A percentile compares a stretch with the other conserved stretches of the same genome.
Evolutionary conservation across 2,888 invertebrate genomes (phyloP).

Genomic region (Melanchra persicariae): DNA sequence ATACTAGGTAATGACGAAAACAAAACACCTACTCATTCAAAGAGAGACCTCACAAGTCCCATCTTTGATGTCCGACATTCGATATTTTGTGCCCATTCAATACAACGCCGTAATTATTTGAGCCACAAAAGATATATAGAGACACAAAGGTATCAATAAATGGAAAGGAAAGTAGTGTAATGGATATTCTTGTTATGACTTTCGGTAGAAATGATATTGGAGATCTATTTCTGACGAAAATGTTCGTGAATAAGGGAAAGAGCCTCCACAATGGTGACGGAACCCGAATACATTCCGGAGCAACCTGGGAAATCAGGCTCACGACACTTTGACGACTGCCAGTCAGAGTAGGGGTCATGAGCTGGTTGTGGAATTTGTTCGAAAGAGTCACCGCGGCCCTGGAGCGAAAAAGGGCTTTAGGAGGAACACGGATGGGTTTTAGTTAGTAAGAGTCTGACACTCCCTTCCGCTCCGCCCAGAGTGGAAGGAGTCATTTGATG

Average conservation of each 20-base stretch:
- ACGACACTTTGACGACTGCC: too few relatives aligned
- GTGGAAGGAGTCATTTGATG: too few relatives aligned
- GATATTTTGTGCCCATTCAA: conserved; percentile 52
- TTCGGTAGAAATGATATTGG: background rate
- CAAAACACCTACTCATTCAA: conserved; percentile 34
- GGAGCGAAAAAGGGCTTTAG: too few relatives aligned
- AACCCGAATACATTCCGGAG: background rate
- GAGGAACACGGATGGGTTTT: too few relatives aligned
- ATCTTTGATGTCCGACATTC: conserved; percentile 52
- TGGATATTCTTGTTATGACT: conserved; percentile 34
- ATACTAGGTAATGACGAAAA: conserved; percentile 29
- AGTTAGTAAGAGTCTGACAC: too few relatives aligned
- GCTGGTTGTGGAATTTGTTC: too few relatives aligned
- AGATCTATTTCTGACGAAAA: conserved; percentile 13
- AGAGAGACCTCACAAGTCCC: conserved; percentile 31
- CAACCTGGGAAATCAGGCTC: background rate
- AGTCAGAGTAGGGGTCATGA: too few relatives aligned
- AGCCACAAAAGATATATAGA: conserved; percentile 36
- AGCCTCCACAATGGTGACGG: background rate
- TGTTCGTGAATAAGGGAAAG: background rate
- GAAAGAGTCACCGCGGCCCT: too few relatives aligned
- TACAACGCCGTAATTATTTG: conserved; percentile 51
- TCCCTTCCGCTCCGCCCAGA: too few relatives aligned
- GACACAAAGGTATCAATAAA: conserved; percentile 40
- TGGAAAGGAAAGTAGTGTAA: conserved; percentile 40